phyloP scores from a whole-genome alignment of 2,888 invertebrate genomes.

The Geophilus truncorum region DNA sequence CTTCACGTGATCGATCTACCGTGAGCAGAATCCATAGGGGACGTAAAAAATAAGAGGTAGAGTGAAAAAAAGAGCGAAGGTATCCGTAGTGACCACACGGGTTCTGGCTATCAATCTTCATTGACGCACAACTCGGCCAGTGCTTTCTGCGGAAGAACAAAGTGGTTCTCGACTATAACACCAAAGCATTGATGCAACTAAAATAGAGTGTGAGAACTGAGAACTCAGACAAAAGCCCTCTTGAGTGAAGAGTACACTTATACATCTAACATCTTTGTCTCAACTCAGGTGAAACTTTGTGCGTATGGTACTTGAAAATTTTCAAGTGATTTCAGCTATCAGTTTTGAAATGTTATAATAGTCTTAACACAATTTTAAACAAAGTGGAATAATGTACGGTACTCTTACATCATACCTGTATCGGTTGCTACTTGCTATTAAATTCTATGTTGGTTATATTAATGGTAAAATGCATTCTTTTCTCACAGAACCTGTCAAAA shows the following conservation, averaged over 20 bases:
- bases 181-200: neutral
- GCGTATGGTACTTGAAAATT: too few species aligned
- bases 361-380: too few species aligned
- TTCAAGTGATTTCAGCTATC: neutral
- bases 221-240: slow-evolving; percentile 7
- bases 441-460: too few species aligned
- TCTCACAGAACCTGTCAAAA: neutral
- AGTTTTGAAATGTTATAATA: too few species aligned
- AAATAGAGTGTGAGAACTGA: slow-evolving; percentile 13
- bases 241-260: neutral
- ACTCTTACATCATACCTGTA: too few species aligned
- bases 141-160: neutral
- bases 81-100: neutral
- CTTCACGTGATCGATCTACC: neutral
- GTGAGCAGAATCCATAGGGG: neutral
- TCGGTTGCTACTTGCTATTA: too few species aligned
- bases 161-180: neutral
- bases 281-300: neutral
- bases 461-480: too few species aligned
- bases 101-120: neutral
- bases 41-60: neutral
- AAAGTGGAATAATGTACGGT: too few species aligned
- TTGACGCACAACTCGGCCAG: neutral
- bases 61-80: neutral
- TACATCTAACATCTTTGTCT: neutral